Evolutionary conservation across 2,113 vertebrate genomes (phyloP).

Genomic region (Leucopternis melanops): DNA sequence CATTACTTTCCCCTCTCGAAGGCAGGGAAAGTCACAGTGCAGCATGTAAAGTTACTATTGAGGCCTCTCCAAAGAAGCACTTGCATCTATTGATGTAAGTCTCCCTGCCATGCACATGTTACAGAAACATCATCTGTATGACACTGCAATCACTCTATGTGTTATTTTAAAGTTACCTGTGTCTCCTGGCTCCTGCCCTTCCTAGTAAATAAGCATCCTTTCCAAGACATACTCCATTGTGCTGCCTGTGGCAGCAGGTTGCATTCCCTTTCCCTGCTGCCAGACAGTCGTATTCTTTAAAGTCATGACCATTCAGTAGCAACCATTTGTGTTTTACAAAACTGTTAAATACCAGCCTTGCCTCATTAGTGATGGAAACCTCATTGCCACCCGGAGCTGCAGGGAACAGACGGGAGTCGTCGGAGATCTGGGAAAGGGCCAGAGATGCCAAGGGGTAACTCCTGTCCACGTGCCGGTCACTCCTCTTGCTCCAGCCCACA

Average conservation of each 20-base stretch:
- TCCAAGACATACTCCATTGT: rapidly evolving
- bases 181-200: neutral
- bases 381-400: neutral
- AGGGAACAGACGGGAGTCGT: rapidly evolving
- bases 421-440: neutral
- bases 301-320: neutral
- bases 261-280: neutral
- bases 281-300: rapidly evolving
- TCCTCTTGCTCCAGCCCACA: neutral
- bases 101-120: rapidly evolving
- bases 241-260: neutral
- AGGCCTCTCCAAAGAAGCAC: neutral
- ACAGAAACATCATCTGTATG: neutral
- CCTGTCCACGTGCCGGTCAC: rapidly evolving
- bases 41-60: neutral
- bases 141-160: rapidly evolving
- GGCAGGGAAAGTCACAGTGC: neutral
- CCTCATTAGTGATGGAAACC: neutral
- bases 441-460: neutral
- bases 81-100: no score
- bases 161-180: neutral
- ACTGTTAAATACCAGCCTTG: neutral
- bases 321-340: neutral
- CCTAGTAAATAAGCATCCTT: neutral
- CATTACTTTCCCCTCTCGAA: rapidly evolving